phyloP scores from a whole-genome alignment of 2,113 vertebrate species.

The Casuarius casuarius region DNA sequence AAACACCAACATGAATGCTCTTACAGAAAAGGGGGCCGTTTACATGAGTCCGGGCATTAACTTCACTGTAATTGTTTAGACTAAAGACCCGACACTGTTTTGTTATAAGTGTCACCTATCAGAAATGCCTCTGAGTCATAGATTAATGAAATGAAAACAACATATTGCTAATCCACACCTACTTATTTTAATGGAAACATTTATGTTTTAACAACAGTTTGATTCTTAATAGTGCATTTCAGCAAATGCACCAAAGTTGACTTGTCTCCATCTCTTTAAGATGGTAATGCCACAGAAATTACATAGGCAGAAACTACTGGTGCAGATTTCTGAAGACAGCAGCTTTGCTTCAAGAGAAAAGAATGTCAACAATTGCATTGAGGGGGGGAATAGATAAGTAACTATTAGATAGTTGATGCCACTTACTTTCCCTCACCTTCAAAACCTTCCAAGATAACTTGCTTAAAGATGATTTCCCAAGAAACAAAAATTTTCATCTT shows the following conservation, averaged over 20 bases:
- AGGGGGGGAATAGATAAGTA: neutral
- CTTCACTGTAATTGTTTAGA: neutral
- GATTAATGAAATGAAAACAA: neutral
- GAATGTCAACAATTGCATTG: neutral
- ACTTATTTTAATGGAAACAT: neutral
- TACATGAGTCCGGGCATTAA: neutral
- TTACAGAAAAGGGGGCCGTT: neutral
- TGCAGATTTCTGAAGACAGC: neutral
- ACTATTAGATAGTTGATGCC: neutral
- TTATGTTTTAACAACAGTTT: neutral
- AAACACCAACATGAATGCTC: neutral
- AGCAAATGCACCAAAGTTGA: neutral
- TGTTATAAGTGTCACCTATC: neutral
- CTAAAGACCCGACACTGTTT: neutral
- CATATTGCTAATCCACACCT: fast-evolving
- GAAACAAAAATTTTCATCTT: neutral
- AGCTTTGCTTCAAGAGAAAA: neutral
- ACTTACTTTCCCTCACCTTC: neutral
- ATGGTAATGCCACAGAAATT: neutral
- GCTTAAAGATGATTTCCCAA: neutral
- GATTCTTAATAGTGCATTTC: neutral
- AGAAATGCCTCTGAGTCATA: neutral
- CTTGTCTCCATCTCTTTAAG: neutral
- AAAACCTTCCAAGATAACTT: neutral
- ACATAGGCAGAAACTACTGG: neutral